phyloP scores from a whole-genome alignment of 2,797 vertebrate genomes.

The Myioborus melanocephalus region DNA sequence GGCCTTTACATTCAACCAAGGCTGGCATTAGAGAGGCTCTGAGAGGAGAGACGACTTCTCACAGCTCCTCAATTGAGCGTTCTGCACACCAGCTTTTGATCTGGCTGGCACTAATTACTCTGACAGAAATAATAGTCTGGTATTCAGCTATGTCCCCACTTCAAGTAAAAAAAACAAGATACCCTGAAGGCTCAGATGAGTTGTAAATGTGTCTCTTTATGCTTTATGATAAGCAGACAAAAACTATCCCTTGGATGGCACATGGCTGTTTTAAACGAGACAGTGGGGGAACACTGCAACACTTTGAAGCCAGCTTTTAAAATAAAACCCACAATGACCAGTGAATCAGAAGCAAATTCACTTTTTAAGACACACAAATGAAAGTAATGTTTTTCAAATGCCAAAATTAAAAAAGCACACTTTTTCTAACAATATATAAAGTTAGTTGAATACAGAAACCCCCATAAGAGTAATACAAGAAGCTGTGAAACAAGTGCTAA shows the following conservation, averaged over 20 bases:
- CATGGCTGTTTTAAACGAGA: neutral
- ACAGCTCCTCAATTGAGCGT: neutral
- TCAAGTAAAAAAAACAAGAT: neutral
- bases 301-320: neutral
- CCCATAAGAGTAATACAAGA: neutral
- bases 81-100: neutral
- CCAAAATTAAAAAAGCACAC: neutral
- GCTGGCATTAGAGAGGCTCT: neutral
- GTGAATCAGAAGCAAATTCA: neutral
- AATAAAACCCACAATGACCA: neutral
- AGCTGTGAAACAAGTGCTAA: neutral
- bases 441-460: neutral
- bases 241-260: neutral
- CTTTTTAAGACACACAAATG: neutral
- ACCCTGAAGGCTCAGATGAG: neutral
- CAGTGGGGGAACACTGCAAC: fast-evolving
- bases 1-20: neutral
- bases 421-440: neutral
- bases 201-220: neutral
- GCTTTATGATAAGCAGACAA: neutral
- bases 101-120: neutral
- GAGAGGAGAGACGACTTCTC: neutral
- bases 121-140: neutral
- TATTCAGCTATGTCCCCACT: neutral
- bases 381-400: neutral